Evolutionary conservation across 2,113 vertebrate genomes (phyloP).

Genomic region (Anguilla rostrata): DNA sequence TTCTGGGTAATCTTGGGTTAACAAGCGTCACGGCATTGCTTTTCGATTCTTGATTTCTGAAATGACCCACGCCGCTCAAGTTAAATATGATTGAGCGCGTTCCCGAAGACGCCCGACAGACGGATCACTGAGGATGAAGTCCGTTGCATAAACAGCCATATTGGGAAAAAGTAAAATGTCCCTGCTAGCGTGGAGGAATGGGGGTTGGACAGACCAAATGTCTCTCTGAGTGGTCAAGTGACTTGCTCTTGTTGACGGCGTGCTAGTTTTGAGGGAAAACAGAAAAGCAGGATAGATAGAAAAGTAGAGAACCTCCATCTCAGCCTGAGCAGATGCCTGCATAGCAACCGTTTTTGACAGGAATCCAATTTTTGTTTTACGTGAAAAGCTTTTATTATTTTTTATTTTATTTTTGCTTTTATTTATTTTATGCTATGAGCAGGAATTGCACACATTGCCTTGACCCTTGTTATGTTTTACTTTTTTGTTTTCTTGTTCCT

Average conservation of each 20-base stretch:
- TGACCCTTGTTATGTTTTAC: background rate
- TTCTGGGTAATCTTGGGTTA: background rate
- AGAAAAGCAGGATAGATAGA: background rate
- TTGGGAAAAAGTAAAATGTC: background rate
- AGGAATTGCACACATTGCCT: slow-evolving; percentile 1
- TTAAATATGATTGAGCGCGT: background rate
- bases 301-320: background rate
- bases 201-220: background rate
- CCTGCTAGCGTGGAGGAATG: background rate
- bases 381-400: slow-evolving; percentile 18
- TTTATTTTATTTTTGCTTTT: slow-evolving; percentile 1
- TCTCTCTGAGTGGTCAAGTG: background rate
- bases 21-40: background rate
- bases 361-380: background rate
- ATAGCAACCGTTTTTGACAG: background rate
- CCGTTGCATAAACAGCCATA: background rate
- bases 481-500: background rate
- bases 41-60: background rate
- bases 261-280: background rate
- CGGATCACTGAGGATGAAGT: background rate
- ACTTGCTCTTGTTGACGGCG: background rate
- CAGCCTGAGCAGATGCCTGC: background rate
- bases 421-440: slow-evolving; percentile 7
- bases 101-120: background rate
- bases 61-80: background rate